Evolutionary conservation across 2,888 invertebrate species (phyloP).

Genomic region (Acleris laterana): DNA sequence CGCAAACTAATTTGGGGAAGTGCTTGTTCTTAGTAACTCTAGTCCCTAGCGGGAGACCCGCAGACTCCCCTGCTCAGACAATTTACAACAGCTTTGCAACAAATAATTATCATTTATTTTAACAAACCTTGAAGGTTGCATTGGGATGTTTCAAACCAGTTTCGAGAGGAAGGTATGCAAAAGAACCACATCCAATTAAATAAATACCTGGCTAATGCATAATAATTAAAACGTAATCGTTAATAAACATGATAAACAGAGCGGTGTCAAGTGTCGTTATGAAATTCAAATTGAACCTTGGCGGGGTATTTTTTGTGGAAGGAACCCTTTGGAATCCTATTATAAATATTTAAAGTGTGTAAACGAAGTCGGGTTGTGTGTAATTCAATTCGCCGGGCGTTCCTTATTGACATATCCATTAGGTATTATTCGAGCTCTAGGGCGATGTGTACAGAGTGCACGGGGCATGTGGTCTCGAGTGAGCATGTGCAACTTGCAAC

Average conservation of each 20-base stretch:
- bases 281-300: conserved; percentile 29
- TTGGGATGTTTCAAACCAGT: conserved; percentile 8
- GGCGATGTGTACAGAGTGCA: conserved; percentile 47
- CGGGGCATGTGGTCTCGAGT: conserved; percentile 26
- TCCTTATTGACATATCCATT: conserved; percentile 82
- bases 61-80: conserved; percentile 1
- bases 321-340: conserved; percentile 60
- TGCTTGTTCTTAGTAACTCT: conserved; percentile 21
- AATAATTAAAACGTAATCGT: conserved; percentile 31
- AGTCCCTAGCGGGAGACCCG: conserved; percentile 17
- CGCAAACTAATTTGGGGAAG: conserved; percentile 31
- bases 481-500: conserved; percentile 26
- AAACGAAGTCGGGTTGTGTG: conserved; percentile 60
- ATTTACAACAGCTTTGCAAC: conserved; percentile 17
- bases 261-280: conserved; percentile 33
- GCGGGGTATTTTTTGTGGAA: conserved; percentile 37
- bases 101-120: not conserved
- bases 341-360: conserved; percentile 76
- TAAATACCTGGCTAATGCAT: conserved; percentile 22
- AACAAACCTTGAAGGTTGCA: not conserved
- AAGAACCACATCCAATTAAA: conserved; percentile 25
- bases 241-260: conserved; percentile 35
- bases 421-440: conserved; percentile 58
- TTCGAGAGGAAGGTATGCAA: conserved; percentile 14
- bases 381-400: conserved; percentile 71